Base-by-base conservation (phyloP, 2,113 vertebrate genomes). In the Colossoma macropomum region DNA sequence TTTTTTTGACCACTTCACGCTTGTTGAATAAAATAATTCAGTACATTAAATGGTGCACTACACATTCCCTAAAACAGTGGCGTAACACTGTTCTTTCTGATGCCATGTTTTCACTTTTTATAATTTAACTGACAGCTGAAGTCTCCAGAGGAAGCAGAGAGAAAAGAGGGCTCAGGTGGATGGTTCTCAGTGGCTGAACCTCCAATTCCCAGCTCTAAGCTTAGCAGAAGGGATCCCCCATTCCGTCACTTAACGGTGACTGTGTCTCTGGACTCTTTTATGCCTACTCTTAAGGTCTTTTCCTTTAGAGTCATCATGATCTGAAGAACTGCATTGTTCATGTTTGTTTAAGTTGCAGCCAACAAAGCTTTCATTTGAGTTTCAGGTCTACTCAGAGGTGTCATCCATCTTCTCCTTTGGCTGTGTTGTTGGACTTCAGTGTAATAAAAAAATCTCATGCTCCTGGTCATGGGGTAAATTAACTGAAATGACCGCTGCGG, bases 271-370 rank as follows among this genome's bases (percentile, higher is more conserved):
- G 66, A 41, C 63, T 78, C 71, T 66, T 73, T 54, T n/a, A 52
- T 41, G 59, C 70, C 50, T 65, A 71, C 60, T 45, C 21, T 75
- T 30, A 28, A 41, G 62, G 32, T 66, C 74, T 73, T 85, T 79
- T 83, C 52, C 48, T 81, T 84, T 81, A 38, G 52, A 69, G 52
- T 56, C 63, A 62, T n/a, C n/a, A 11, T 56, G 82, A 82, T 78
- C 79, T 59, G 48, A 59, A 84, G 65, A 75, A 15, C 30, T 65
- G 32, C 21, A 0, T 52, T 79, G 71, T 54, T 69, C 28, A 23
- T 85, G 83, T 80, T 81, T 81, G 73, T 85, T 52, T 77, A 77
- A 85, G 81, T 85, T 81, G 73, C 77, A 77, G 59, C n/a, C 54
- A 48, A 70, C 80, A 75, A 70, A 80, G 79, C 86, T 66, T 56